Evolutionary conservation across 1,140 invertebrate genomes (phyloP).

Genomic region (Brachionus plicatilis): DNA sequence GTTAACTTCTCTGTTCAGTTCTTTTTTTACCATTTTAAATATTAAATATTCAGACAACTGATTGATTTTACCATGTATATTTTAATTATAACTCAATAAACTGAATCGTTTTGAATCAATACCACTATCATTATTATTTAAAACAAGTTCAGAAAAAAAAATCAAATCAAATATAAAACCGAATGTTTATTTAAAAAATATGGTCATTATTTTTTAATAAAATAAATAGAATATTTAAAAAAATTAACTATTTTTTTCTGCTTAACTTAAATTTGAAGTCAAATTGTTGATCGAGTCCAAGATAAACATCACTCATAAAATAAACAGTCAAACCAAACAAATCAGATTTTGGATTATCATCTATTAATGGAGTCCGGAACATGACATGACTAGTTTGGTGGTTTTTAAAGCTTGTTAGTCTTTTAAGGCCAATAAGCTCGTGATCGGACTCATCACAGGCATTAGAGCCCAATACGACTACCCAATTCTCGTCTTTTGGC

Average conservation of each 20-base stretch:
- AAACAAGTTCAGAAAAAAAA: no score
- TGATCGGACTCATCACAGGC: conserved; percentile 55
- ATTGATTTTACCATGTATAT: no score
- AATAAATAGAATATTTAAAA: neutral
- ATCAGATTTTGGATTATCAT: conserved; percentile 53
- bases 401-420: conserved; percentile 57
- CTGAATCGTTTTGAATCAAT: no score
- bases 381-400: conserved; percentile 58
- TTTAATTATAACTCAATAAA: no score
- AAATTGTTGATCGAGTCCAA: conserved; percentile 92
- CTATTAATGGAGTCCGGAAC: conserved; percentile 63
- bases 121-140: no score
- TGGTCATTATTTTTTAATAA: neutral
- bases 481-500: conserved; percentile 91
- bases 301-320: conserved; percentile 84
- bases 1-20: no score
- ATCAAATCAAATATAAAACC: neutral
- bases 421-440: conserved; percentile 81
- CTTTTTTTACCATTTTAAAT: no score
- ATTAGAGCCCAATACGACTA: conserved; percentile 71
- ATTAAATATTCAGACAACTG: no score
- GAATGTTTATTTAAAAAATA: neutral
- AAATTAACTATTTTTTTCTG: conserved; percentile 43
- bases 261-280: conserved; percentile 48
- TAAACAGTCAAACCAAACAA: conserved; percentile 63